Percentiles rank a stretch among this genome's conserved stretches.
These are phyloP conservation scores for Oreochromis spilurus DNA, from an alignment of 2,113 vertebrate genomes.

Conservation along the genomic window DNA sequence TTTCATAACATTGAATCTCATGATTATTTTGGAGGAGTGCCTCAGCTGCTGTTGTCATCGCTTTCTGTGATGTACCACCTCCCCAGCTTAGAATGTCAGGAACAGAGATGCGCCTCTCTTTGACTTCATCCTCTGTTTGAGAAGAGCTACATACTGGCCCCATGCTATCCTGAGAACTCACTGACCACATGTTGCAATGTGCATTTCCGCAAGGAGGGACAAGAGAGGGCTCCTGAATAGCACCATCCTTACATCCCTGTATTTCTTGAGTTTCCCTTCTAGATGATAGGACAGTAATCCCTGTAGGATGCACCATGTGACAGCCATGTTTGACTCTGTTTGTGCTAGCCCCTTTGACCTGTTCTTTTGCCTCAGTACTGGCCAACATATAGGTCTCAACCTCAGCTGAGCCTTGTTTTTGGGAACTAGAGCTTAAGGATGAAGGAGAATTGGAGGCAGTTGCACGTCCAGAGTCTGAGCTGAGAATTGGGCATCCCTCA, in stretches of 20 bases:
- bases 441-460: slow-evolving; percentile 13
- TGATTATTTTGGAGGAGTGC: background rate
- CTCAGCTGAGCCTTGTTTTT: background rate
- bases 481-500: background rate
- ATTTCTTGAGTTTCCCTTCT: background rate
- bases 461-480: slow-evolving; percentile 55
- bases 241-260: background rate
- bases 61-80: background rate
- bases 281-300: background rate
- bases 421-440: slow-evolving; percentile 11
- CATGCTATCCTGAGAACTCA: background rate
- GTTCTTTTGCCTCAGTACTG: background rate
- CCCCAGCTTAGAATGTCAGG: slow-evolving; percentile 43
- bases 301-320: background rate
- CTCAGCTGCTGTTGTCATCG: background rate
- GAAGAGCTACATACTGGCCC: slow-evolving; percentile 30
- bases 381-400: background rate
- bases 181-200: slow-evolving; percentile 23
- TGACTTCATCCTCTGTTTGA: slow-evolving; percentile 25
- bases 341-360: background rate
- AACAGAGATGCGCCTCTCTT: slow-evolving; percentile 32
- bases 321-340: rapidly evolving
- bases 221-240: background rate
- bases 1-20: background rate
- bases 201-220: background rate